phyloP scores from a whole-genome alignment of 2,888 invertebrate species.

The Eupeodes luniger region DNA sequence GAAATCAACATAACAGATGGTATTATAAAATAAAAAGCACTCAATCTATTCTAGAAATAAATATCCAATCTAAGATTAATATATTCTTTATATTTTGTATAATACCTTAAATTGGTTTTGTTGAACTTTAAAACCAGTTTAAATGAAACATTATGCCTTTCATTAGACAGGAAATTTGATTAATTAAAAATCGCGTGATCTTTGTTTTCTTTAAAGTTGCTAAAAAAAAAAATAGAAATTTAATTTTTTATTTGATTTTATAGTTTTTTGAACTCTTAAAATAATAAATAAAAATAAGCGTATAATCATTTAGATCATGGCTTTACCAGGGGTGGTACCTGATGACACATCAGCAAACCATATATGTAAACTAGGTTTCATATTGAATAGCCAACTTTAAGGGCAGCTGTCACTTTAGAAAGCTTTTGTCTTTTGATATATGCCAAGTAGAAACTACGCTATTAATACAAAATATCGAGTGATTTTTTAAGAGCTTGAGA shows the following conservation, averaged over 20 bases:
- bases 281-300: not conserved
- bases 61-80: not conserved
- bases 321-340: too few species aligned
- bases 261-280: not conserved
- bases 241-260: not conserved
- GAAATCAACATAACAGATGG: conserved; percentile 5
- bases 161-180: not conserved
- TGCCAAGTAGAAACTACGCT: too few species aligned
- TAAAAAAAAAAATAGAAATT: not conserved
- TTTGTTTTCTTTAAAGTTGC: not conserved
- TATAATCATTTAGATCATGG: not conserved
- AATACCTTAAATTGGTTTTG: not conserved
- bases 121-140: conserved; percentile 15
- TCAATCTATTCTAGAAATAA: not conserved
- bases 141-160: not conserved
- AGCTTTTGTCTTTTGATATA: too few species aligned
- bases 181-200: not conserved
- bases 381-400: too few species aligned
- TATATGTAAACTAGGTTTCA: too few species aligned
- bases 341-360: too few species aligned
- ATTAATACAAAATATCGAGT: too few species aligned
- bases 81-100: not conserved
- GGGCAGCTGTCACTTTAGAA: too few species aligned
- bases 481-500: too few species aligned
- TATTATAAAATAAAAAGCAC: not conserved